Conservation (phyloP, 1,140 invertebrate genomes). For the Cydia pomonella region DNA sequence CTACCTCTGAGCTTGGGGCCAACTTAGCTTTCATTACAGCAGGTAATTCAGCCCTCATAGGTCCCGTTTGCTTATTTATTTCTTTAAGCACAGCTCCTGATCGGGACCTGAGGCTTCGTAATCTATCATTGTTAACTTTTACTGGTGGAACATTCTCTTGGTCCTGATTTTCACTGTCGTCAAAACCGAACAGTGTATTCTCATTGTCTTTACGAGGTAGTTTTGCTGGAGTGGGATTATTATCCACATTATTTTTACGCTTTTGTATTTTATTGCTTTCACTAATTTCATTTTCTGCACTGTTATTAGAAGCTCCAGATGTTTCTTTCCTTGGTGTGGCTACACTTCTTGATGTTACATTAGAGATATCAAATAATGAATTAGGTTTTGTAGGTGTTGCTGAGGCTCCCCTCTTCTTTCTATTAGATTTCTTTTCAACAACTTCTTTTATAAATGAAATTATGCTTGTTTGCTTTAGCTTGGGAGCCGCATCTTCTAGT, state of each 20-base stretch:
- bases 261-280: constrained; percentile 45
- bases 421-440: constrained; percentile 60
- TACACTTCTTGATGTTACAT: constrained; percentile 36
- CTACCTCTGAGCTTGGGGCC: constrained; percentile 48
- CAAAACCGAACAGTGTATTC: constrained; percentile 71
- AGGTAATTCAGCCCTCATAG: constrained; percentile 53
- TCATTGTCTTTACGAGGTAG: constrained; percentile 50
- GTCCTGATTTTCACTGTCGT: constrained; percentile 62
- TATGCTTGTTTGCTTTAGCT: constrained; percentile 70
- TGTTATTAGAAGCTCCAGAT: constrained; percentile 36
- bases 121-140: constrained; percentile 49
- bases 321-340: constrained; percentile 45
- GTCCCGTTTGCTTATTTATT: constrained; percentile 54
- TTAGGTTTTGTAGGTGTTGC: constrained; percentile 59
- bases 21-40: constrained; percentile 52
- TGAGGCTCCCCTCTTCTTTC: constrained; percentile 54
- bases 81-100: constrained; percentile 60
- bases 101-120: constrained; percentile 48
- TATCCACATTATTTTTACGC: constrained; percentile 30
- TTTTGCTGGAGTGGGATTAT: constrained; percentile 39
- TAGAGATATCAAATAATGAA: constrained; percentile 52
- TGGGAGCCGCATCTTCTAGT: constrained; percentile 45
- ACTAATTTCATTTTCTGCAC: constrained; percentile 37
- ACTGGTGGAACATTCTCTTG: constrained; percentile 69
- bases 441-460: constrained; percentile 74